Evolutionary conservation across 2,888 invertebrate species (phyloP).

Genomic region (Erpobdella octoculata): DNA sequence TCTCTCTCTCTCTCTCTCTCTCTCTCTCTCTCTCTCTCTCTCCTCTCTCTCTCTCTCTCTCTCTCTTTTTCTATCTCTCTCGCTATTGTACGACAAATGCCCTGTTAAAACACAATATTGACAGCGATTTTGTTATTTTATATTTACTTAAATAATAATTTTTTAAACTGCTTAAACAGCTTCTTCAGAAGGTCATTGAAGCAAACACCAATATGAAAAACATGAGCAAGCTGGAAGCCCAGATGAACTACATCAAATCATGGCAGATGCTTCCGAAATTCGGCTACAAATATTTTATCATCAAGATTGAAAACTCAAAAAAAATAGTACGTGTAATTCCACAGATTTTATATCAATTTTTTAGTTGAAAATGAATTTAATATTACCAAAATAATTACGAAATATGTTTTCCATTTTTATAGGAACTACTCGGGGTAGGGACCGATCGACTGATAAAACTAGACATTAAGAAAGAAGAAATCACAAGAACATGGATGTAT

Average conservation of each 20-base stretch:
- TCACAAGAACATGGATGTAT: conserved; percentile 93
- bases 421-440: conserved; percentile 82
- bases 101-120: background rate
- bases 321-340: conserved; percentile 47
- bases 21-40: background rate
- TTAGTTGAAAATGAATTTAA: background rate
- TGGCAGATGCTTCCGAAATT: conserved; percentile 96
- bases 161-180: conserved; percentile 9
- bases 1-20: conserved; percentile 13
- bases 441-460: conserved; percentile 91
- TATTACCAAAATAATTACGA: background rate
- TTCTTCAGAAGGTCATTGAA: conserved; percentile 82
- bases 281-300: conserved; percentile 86
- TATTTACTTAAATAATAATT: no score
- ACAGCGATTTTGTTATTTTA: background rate
- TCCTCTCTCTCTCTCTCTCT: background rate
- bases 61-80: background rate
- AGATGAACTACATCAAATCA: conserved; percentile 89
- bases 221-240: conserved; percentile 77
- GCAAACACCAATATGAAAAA: conserved; percentile 92
- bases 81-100: background rate
- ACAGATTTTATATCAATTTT: background rate
- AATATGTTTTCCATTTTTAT: conserved; percentile 11
- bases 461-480: conserved; percentile 83
- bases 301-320: conserved; percentile 64